Evolutionary conservation across 2,888 invertebrate species (phyloP), one percentile per base, ranked within the genome.

Genomic region (Agriotes lineatus): DNA sequence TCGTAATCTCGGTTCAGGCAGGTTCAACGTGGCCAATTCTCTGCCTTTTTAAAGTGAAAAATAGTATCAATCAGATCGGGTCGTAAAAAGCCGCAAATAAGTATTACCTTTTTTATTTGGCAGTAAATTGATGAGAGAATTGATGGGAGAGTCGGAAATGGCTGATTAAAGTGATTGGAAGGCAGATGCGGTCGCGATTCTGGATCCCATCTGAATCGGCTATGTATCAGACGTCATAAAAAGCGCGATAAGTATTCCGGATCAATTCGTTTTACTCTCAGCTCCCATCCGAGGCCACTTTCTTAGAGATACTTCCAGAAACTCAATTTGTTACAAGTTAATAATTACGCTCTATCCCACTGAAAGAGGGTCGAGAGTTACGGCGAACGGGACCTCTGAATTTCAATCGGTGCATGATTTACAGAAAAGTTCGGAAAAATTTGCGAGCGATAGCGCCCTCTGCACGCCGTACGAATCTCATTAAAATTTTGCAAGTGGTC

Each of bases 211-310:
- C 65, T 67, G 67, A 67, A 68, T 71, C 67, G 61, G 59, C 25
- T 52, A 59, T 63, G 62, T 65, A 71, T 67, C 67, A 67, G 71
- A 67, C 64, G 61, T 69, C 69, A 65, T 71, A 73, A 68, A 68
- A 58, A 57, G 37, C 44, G 22, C 58, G 67, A 62, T 67, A 62
- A 62, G 67, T 57, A 67, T 62, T 67, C 57, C 16, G 35, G 56
- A 63, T 68, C 68, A 63, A 68, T 68, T 68, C 58, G 63, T 42
- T 25, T 25, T 25, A 25, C 25, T 25, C 25, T 25, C 25, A 25
- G 7, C 7, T 25, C 25, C 62, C 68, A 22, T 22, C 7, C 39
- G 12, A 6, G 22, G 18, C 18, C 48, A 22, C 56, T 59, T 42
- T 22, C 25, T 25, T 25, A 25, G 4, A 25, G 25, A 25, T 25